Evolutionary conservation across 2,888 invertebrate genomes (phyloP).

Genomic region (Tinea pellionella): DNA sequence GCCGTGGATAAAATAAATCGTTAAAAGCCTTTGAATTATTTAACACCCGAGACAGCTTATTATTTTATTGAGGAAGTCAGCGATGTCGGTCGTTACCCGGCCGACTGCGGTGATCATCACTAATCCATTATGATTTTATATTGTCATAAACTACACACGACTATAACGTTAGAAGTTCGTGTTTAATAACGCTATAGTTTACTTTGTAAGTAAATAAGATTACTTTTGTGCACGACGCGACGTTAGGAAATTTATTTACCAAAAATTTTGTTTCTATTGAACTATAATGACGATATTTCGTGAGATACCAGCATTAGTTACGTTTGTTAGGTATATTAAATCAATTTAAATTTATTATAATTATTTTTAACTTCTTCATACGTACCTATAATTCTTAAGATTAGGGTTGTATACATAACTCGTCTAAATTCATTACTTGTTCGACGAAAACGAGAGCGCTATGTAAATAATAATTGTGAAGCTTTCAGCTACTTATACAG

Average conservation of each 20-base stretch:
- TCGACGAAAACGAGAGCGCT: no score
- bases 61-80: conserved; percentile 65
- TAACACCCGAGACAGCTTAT: conserved; percentile 21
- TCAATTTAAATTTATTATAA: no score
- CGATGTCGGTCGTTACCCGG: conserved; percentile 50
- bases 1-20: background rate
- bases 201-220: background rate
- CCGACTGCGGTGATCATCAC: conserved; percentile 49
- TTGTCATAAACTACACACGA: conserved; percentile 60
- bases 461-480: no score
- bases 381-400: no score
- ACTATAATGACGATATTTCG: background rate
- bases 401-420: no score
- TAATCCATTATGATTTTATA: conserved; percentile 65
- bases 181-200: background rate
- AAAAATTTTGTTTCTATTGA: background rate
- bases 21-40: conserved; percentile 11
- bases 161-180: conserved; percentile 20
- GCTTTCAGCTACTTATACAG: no score
- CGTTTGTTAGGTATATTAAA: no score
- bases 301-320: no score
- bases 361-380: no score
- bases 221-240: background rate
- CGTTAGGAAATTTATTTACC: background rate
- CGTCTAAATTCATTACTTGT: no score